Evolutionary conservation across 2,797 vertebrate species (phyloP).

Genomic region (Tapera naevia): DNA sequence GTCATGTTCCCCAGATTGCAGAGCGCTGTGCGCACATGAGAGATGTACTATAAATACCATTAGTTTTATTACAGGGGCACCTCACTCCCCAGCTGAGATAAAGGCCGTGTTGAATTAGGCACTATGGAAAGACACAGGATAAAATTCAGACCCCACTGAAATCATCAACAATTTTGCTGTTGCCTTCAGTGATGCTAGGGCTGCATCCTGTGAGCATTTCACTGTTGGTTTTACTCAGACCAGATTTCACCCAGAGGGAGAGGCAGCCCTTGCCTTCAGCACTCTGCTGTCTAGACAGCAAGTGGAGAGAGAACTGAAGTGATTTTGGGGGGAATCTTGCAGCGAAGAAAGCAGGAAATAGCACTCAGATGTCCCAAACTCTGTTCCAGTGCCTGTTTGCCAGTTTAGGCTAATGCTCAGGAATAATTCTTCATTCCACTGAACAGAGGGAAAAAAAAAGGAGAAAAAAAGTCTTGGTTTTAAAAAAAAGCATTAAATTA

Average conservation of each 20-base stretch:
- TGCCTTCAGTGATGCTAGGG: neutral
- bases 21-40: neutral
- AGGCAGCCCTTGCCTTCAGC: neutral
- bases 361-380: slow-evolving; percentile 5
- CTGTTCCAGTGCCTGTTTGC: neutral
- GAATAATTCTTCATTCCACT: neutral
- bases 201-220: neutral
- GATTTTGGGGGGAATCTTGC: neutral
- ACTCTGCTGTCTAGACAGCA: slow-evolving; percentile 12
- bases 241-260: slow-evolving; percentile 38
- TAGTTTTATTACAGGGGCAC: slow-evolving; percentile 11
- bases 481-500: neutral
- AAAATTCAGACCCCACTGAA: slow-evolving; percentile 15
- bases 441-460: neutral
- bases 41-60: slow-evolving; percentile 16
- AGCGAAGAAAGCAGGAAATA: slow-evolving; percentile 25
- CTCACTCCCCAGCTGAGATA: slow-evolving; percentile 1
- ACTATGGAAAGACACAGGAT: neutral
- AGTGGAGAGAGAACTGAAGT: neutral
- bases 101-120: neutral
- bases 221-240: slow-evolving; percentile 9
- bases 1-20: neutral
- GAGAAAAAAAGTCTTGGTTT: neutral
- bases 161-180: neutral
- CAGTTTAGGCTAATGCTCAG: neutral